phyloP scores from a whole-genome alignment of 2,797 vertebrate genomes.

The Sebastes oblongus region DNA sequence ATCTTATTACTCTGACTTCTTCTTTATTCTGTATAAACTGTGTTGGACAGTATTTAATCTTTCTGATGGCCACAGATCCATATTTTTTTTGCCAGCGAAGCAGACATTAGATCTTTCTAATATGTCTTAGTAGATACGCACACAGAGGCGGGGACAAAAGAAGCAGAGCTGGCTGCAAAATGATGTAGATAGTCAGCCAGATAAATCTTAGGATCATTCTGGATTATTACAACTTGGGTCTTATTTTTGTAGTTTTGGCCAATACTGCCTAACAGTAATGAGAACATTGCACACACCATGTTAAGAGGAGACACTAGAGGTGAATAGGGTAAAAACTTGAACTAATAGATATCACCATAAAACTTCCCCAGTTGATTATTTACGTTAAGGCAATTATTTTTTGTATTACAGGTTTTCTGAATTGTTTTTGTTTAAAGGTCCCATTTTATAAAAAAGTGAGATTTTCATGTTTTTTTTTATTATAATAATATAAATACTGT shows the following conservation, averaged over 20 bases:
- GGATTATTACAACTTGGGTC: background rate
- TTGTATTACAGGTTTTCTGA: background rate
- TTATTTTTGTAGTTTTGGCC: background rate
- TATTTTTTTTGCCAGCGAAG: background rate
- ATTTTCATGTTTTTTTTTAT: too few relatives aligned
- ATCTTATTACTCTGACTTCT: conserved; percentile 11
- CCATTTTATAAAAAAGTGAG: too few relatives aligned
- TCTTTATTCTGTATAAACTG: conserved; percentile 13
- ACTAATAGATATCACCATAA: too few relatives aligned
- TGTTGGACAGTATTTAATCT: conserved; percentile 32
- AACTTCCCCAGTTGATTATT: background rate
- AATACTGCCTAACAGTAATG: background rate
- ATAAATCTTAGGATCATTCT: background rate
- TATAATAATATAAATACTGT: too few relatives aligned
- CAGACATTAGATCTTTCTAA: conserved; percentile 2
- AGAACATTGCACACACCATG: background rate
- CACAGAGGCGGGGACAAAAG: background rate
- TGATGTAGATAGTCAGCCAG: background rate
- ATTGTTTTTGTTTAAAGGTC: too few relatives aligned
- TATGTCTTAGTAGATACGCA: background rate
- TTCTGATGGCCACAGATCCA: conserved; percentile 19
- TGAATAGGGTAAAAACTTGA: background rate
- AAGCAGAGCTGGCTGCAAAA: background rate
- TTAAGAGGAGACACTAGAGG: background rate
- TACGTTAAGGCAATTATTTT: background rate